Evolutionary conservation across 2,113 vertebrate species (phyloP), one percentile per base, ranked within the genome.

Genomic region (Gnathonemus echidnorhynchus): DNA sequence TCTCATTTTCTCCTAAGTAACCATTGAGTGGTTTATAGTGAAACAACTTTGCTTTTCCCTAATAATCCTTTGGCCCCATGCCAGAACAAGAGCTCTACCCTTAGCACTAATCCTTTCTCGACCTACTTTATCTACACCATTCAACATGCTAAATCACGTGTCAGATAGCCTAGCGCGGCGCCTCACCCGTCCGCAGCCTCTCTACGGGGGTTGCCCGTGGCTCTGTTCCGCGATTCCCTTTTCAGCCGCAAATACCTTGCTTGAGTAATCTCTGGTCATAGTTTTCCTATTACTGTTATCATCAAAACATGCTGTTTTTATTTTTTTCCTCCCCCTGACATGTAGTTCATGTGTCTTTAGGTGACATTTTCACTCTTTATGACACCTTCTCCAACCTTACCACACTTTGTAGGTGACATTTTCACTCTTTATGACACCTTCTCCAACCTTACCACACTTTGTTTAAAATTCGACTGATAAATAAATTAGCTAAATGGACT

Each of bases 1-100:
- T 45, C 24, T 86, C 15, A 86, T 86, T 86, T 42, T 86, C 42
- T 5, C 27, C 35, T n/a, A 49, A 24, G 42, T 27, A 86, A 86
- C 39, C 83, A 11, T 19, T 48, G 19, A 86, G 21, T 53, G 85
- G 49, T 87, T 42, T 48, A 85, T n/a, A 85, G 46, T 85, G 7
- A 85, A 85, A 46, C 49, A 87, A 87, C 46, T 52, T 87, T 87
- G 49, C 11, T 86, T n/a, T 49, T 49, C n/a, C 85, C 19, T 31
- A 87, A 52, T 52, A 87, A 87, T 87, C 85, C 49, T 19, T 10
- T 87, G 85, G 85, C 46, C 46, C 85, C 85, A 35, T 31, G 85
- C 49, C 85, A 87, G 10, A 42, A 27, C 49, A 56, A 53, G 86
- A 35, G 27, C 86, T 13, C 86, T 87, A 35, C n/a, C 50, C 17